Base-by-base conservation (phyloP, 2,888 invertebrate genomes). In the Rhingia rostrata region DNA sequence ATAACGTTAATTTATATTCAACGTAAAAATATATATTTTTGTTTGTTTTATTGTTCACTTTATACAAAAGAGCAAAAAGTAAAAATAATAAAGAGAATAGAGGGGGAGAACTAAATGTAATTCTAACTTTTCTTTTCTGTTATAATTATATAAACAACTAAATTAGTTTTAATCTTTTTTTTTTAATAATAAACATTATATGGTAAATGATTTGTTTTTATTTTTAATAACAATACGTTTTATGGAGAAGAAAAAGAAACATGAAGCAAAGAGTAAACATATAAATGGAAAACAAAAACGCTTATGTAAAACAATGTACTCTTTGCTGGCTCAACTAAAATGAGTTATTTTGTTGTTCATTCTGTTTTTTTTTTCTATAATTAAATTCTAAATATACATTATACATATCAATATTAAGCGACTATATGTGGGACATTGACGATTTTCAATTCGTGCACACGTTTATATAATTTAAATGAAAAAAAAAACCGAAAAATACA, bases 11-110 rank as follows among this genome's bases (percentile, higher is more conserved):
- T 56, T 82, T 77, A 60, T 77, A 60, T 77, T 83, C 45, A 83
- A 83, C 78, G 69, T 79, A 79, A 83, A 82, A 79, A 83, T 83
- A 83, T 83, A 83, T 69, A 66, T 74, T 10, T 80, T 66, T 66
- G 47, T 75, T 72, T 73, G 51, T 83, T 74, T 74, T 67, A 67
- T 78, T 83, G 64, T 83, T 83, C 63, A 69, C 66, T 74, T 73
- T 79, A 74, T 83, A 83, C 78, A 83, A 74, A 54, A 67, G 63
- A 58, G 43, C 53, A 33, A 61, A n/a, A 67, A 60, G 60, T 49
- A 83, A 51, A 41, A 72, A 69, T 58, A 53, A 69, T 70, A 73
- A 35, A 53, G 51, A 67, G 30, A 60, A 82, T 22, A 49, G 53
- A n/a, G 45, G 32, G 7, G 41, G 60, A 72, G 33, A 60, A 54